Conservation (phyloP, 2,888 invertebrate species). For the Rhagonycha fulva region DNA sequence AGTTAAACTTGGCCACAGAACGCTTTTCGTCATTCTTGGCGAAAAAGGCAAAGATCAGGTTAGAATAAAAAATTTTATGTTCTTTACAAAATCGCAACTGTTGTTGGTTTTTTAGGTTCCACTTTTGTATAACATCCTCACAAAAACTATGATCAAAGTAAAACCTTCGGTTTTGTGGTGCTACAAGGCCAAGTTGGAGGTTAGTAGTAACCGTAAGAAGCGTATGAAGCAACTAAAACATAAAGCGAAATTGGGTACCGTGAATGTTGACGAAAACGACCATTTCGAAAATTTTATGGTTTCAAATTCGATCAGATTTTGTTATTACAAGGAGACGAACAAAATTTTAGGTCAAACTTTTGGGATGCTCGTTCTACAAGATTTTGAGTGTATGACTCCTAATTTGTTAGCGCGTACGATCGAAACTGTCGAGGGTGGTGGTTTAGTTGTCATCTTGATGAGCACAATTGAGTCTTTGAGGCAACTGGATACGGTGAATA, state of each 20-base stretch:
- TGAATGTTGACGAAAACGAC: slow-evolving; percentile 92
- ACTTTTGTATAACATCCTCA: slow-evolving; percentile 95
- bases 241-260: slow-evolving; percentile 86
- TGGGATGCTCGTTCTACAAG: slow-evolving; percentile 83
- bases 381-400: slow-evolving; percentile 89
- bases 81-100: slow-evolving; percentile 3
- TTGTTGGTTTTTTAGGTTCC: slow-evolving; percentile 74
- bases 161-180: slow-evolving; percentile 97
- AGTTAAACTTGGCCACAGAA: slow-evolving; percentile 85
- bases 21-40: slow-evolving; percentile 93
- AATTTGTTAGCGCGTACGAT: slow-evolving; percentile 94
- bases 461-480: slow-evolving; percentile 85
- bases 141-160: slow-evolving; percentile 91
- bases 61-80: background rate
- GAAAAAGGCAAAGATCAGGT: slow-evolving; percentile 95
- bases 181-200: slow-evolving; percentile 81
- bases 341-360: slow-evolving; percentile 97
- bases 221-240: slow-evolving; percentile 80
- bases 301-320: slow-evolving; percentile 94
- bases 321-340: slow-evolving; percentile 97
- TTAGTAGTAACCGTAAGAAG: slow-evolving; percentile 84
- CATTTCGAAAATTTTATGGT: slow-evolving; percentile 95
- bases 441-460: slow-evolving; percentile 84
- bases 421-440: slow-evolving; percentile 92
- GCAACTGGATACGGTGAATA: slow-evolving; percentile 93